Evolutionary conservation across 2,797 vertebrate species (phyloP).

Genomic region (Neosilurus mollespiculum): DNA sequence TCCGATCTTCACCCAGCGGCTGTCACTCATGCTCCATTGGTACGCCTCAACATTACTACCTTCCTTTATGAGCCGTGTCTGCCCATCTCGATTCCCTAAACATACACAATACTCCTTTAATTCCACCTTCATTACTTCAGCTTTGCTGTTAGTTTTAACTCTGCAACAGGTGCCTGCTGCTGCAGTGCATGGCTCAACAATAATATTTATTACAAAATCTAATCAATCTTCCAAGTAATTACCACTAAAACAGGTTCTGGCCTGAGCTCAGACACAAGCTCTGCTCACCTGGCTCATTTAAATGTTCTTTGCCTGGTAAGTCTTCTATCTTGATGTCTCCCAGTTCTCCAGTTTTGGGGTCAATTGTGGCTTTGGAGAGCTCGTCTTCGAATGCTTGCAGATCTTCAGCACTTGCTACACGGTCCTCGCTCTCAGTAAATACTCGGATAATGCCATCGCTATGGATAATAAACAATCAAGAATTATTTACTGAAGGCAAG

Average conservation of each 20-base stretch:
- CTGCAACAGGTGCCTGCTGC: not conserved
- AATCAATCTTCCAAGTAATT: not conserved
- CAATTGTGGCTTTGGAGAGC: conserved; percentile 89
- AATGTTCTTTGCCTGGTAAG: conserved; percentile 92
- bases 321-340: conserved; percentile 90
- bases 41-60: conserved; percentile 89
- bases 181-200: not conserved
- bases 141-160: not conserved
- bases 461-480: conserved; percentile 11
- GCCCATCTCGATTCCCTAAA: conserved; percentile 91
- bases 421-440: conserved; percentile 86
- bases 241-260: too few relatives aligned
- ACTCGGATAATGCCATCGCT: conserved; percentile 94
- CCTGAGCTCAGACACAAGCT: not conserved
- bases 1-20: conserved; percentile 94
- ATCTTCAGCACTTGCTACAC: conserved; percentile 83
- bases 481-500: not conserved
- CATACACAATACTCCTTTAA: not conserved
- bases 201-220: not conserved
- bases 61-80: conserved; percentile 91
- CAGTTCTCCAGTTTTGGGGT: conserved; percentile 91
- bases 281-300: conserved; percentile 84
- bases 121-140: not conserved
- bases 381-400: conserved; percentile 92
- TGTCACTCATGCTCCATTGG: conserved; percentile 89